Percentiles rank a stretch among this genome's conserved stretches.
Evolutionary conservation across 2,113 vertebrate genomes (phyloP).

Genomic region (Rhipidura dahli): DNA sequence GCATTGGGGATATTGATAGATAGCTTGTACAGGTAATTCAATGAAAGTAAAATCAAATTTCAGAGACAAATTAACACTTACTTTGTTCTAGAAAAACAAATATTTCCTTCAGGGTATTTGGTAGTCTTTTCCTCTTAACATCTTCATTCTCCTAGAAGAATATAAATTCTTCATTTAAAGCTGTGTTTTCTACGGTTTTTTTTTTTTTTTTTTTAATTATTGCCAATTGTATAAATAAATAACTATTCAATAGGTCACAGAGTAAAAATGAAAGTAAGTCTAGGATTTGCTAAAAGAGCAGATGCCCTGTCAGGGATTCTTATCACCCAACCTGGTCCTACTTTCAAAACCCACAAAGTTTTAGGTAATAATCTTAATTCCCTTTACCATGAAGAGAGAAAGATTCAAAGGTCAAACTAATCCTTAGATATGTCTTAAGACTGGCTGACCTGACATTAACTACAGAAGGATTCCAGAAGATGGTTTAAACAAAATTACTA

Average conservation of each 20-base stretch:
- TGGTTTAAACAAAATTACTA: neutral
- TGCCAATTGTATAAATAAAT: neutral
- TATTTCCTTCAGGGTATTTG: neutral
- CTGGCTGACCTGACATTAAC: neutral
- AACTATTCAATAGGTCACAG: neutral
- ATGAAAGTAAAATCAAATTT: neutral
- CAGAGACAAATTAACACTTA: neutral
- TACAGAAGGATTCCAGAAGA: neutral
- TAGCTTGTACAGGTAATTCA: neutral
- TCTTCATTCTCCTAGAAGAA: neutral
- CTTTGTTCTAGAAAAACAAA: neutral
- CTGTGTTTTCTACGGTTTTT: neutral
- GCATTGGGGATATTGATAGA: neutral
- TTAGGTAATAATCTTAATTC: neutral
- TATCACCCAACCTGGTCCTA: neutral
- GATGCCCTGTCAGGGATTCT: neutral
- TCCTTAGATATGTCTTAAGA: neutral
- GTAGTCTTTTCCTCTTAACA: neutral
- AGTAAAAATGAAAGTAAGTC: neutral
- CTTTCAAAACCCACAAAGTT: neutral
- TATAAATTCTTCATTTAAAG: neutral
- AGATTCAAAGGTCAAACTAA: neutral
- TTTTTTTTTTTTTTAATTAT: neutral
- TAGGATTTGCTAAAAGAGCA: neutral
- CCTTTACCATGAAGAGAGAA: neutral